Evolutionary conservation across 2,888 invertebrate species (phyloP), one percentile per base, ranked within the genome.

Genomic region (Cremastinae sp.): DNA sequence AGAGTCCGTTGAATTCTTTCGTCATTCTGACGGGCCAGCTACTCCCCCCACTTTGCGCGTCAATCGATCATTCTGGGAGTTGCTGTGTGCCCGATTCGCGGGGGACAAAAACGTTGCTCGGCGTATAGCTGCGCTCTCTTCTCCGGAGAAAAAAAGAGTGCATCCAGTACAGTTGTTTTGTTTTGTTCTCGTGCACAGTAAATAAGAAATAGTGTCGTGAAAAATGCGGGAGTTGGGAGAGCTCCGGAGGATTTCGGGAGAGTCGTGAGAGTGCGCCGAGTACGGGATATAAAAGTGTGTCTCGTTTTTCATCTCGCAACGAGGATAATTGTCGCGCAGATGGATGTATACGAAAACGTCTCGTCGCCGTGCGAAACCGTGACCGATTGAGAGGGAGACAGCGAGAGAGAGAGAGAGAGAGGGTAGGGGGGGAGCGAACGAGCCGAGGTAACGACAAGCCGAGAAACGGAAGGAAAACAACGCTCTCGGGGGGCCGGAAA

Each of bases 51-150:
- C 58, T 12, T 1, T 38, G 47, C 80, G 81, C 82, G 84, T 78
- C 78, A 85, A 85, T 85, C 85, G 85, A 85, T 85, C 84, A 85
- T 80, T 82, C 80, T 79, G 80, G 84, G 82, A 83, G 82, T 85
- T 81, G 82, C 78, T 80, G 79, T 79, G 75, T 45, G 69, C 69
- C 75, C 79, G 73, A 74, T 74, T 80, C 54, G 18, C 68, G 75
- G 78, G 73, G 78, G 71, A 64, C 70, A 62, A 59, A 59, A 49
- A 68, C 41, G 47, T 53, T 58, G 65, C 51, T 54, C 22, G 28
- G 54, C 34, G 22, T 22, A 28, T 41, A 34, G 10, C 56, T 34
- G 12, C 20, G 47, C 41, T 73, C 41, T 73, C 59, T 22, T 18
- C 18, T 43, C 38, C 28, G 28, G 5, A 28, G 5, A 16, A 20